These are phyloP conservation scores for Morus bassanus DNA, from an alignment of 2,797 vertebrate genomes.

Conservation along the genomic window DNA sequence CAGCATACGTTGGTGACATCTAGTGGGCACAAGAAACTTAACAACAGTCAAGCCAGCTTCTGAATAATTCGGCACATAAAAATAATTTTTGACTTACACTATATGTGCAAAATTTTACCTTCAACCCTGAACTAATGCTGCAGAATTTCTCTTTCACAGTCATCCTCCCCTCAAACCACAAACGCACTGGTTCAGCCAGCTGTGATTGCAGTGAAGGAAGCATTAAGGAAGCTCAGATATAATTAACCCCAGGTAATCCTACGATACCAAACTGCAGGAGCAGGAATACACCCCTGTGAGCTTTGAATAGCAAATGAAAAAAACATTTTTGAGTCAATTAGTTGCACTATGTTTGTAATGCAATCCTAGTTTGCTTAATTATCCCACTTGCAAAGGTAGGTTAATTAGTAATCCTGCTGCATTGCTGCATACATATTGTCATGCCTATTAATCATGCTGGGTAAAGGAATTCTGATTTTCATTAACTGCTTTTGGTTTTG, in stretches of 20 bases:
- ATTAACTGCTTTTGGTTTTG: neutral
- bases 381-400: neutral
- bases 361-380: neutral
- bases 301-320: neutral
- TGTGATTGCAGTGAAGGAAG: neutral
- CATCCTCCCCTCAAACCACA: neutral
- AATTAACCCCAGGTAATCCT: neutral
- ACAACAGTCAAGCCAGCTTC: neutral
- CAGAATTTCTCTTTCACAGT: neutral
- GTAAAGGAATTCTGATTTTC: neutral
- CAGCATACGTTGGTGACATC: neutral
- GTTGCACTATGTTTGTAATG: neutral
- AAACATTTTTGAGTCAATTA: neutral
- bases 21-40: neutral
- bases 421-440: neutral
- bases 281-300: neutral
- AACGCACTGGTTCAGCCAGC: neutral
- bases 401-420: neutral
- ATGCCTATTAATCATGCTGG: neutral
- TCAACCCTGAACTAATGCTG: neutral
- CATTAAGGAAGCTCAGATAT: neutral
- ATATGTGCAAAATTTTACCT: accelerated
- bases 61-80: accelerated
- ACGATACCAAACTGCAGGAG: neutral
- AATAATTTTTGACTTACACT: neutral